Evolutionary conservation across 2,888 invertebrate species (phyloP).

Genomic region (Macropis europaea): DNA sequence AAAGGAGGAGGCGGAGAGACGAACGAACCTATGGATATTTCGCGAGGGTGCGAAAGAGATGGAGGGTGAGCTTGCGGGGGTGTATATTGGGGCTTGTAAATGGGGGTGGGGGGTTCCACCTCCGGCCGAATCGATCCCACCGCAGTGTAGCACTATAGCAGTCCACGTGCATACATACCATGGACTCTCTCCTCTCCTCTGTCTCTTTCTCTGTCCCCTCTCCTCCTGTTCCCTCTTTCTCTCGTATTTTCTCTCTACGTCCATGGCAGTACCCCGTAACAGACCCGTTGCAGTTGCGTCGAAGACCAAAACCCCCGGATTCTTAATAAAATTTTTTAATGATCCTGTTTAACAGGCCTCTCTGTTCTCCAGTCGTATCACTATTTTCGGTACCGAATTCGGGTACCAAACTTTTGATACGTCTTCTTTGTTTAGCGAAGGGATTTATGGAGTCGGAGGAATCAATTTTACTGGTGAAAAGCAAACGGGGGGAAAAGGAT

Average conservation of each 20-base stretch:
- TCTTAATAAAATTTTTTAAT: slow-evolving; percentile 36
- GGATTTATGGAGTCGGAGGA: no score
- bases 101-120: slow-evolving; percentile 66
- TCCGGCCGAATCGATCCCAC: slow-evolving; percentile 77
- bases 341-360: slow-evolving; percentile 35
- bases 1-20: slow-evolving; percentile 17
- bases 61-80: slow-evolving; percentile 55
- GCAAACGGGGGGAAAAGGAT: neutral
- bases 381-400: neutral
- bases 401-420: no score
- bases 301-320: neutral
- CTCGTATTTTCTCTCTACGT: slow-evolving; percentile 7
- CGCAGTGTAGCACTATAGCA: slow-evolving; percentile 74
- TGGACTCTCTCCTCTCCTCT: slow-evolving; percentile 48
- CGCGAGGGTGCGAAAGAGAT: slow-evolving; percentile 62
- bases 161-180: slow-evolving; percentile 73
- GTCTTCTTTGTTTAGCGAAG: no score
- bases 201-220: neutral
- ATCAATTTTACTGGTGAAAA: no score
- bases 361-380: neutral
- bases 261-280: slow-evolving; percentile 41
- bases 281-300: slow-evolving; percentile 41
- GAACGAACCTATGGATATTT: slow-evolving; percentile 62
- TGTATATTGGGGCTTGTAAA: slow-evolving; percentile 71
- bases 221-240: slow-evolving; percentile 2